Evolutionary conservation across 1,140 invertebrate genomes (phyloP).

Genomic region (Papilio polytes): DNA sequence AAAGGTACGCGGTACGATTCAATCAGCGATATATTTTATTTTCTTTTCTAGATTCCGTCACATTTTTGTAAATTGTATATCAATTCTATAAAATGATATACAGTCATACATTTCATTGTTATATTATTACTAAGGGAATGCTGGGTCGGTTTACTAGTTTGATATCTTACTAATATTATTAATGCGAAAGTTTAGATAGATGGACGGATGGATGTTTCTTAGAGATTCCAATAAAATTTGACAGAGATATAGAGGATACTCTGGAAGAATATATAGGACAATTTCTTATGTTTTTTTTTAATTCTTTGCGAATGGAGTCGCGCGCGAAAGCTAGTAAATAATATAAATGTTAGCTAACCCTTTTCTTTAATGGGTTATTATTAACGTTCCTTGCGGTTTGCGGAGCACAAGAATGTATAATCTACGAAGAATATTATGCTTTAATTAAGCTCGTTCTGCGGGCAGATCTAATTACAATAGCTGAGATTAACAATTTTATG

Average conservation of each 20-base stretch:
- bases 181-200: too few relatives aligned
- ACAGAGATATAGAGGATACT: too few relatives aligned
- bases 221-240: too few relatives aligned
- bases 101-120: background rate
- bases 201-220: too few relatives aligned
- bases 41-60: background rate
- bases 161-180: too few relatives aligned
- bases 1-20: conserved; percentile 27
- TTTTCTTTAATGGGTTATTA: conserved; percentile 29
- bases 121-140: background rate
- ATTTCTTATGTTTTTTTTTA: too few relatives aligned
- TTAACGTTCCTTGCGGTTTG: conserved; percentile 23
- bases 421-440: conserved; percentile 49
- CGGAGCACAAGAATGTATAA: conserved; percentile 43
- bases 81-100: background rate
- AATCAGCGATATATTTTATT: conserved; percentile 29
- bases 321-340: too few relatives aligned
- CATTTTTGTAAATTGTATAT: background rate
- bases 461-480: conserved; percentile 48
- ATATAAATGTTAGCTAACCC: background rate
- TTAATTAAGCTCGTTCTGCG: conserved; percentile 48
- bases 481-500: conserved; percentile 47
- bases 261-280: too few relatives aligned
- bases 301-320: too few relatives aligned
- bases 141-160: too few relatives aligned